phyloP scores from a whole-genome alignment of 2,888 invertebrate species.

The Mayetiola destructor region DNA sequence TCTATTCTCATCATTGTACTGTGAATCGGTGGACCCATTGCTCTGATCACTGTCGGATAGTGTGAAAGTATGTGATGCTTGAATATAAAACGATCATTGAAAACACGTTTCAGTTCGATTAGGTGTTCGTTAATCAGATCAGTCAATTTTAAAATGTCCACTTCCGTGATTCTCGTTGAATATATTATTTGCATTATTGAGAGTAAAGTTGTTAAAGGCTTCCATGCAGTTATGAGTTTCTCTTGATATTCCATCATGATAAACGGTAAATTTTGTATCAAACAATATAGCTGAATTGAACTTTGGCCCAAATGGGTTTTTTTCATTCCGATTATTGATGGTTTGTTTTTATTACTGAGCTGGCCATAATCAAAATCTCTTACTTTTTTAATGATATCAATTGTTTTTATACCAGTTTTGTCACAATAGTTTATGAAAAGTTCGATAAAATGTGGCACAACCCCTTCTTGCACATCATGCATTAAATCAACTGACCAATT shows the following conservation, averaged over 20 bases:
- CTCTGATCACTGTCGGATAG: background rate
- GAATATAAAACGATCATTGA: background rate
- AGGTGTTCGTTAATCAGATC: background rate
- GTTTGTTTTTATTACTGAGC: background rate
- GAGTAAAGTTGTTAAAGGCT: background rate
- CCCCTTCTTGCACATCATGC: background rate
- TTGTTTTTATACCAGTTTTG: too few relatives aligned
- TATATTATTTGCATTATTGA: background rate
- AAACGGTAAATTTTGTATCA: background rate
- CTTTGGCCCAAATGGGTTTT: background rate
- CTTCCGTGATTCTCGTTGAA: background rate
- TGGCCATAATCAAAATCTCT: background rate
- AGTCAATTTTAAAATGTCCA: background rate
- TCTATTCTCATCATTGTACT: background rate
- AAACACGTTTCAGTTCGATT: background rate
- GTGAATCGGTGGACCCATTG: background rate
- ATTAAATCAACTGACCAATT: background rate
- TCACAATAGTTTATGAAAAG: too few relatives aligned
- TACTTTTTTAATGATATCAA: background rate
- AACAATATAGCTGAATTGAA: background rate
- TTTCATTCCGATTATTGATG: background rate
- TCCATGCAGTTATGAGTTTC: background rate
- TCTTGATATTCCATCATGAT: background rate
- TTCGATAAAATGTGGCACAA: background rate
- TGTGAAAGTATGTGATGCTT: background rate